Conservation (phyloP, 2,888 invertebrate species). For the Drepanosiphum platanoidis region DNA sequence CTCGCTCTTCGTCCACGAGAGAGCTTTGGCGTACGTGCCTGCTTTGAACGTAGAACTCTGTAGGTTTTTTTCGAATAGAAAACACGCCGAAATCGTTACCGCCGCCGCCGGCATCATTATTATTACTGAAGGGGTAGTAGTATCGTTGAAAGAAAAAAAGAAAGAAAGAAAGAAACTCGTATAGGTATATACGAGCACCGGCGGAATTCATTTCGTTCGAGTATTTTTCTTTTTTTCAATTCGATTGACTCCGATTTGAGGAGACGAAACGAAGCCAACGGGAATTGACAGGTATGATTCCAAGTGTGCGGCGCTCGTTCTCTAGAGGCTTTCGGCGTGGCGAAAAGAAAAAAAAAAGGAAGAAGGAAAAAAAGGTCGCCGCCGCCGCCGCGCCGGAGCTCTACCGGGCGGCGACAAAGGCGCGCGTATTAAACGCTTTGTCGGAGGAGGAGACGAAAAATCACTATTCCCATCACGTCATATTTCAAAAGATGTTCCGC, state of each 20-base stretch:
- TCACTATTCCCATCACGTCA: constrained; percentile 50
- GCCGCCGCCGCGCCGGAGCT: too few relatives aligned
- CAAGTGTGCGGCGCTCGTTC: not conserved
- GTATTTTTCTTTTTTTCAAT: too few relatives aligned
- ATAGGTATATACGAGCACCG: not conserved
- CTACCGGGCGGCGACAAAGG: not conserved
- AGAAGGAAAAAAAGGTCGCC: not conserved
- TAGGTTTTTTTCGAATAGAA: too few relatives aligned
- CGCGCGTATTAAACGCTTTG: constrained; percentile 39
- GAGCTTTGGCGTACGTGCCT: too few relatives aligned
- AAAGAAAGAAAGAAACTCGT: too few relatives aligned
- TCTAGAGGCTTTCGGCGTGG: not conserved
- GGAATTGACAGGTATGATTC: not conserved
- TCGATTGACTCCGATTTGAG: constrained; percentile 21
- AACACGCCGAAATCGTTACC: not conserved
- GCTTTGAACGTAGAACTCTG: too few relatives aligned
- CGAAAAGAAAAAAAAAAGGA: not conserved
- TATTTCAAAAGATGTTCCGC: constrained; percentile 37
- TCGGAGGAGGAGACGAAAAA: not conserved
- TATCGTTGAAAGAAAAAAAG: not conserved
- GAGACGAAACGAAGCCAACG: constrained; percentile 12
- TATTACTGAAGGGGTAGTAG: not conserved
- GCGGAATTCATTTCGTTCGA: not conserved
- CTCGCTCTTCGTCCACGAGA: too few relatives aligned
- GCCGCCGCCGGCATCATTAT: too few relatives aligned